Percentiles rank a stretch among this genome's conserved stretches.
These are phyloP conservation scores for Zonitis immaculata DNA, from an alignment of 2,888 invertebrate species.

Conservation along the genomic window DNA sequence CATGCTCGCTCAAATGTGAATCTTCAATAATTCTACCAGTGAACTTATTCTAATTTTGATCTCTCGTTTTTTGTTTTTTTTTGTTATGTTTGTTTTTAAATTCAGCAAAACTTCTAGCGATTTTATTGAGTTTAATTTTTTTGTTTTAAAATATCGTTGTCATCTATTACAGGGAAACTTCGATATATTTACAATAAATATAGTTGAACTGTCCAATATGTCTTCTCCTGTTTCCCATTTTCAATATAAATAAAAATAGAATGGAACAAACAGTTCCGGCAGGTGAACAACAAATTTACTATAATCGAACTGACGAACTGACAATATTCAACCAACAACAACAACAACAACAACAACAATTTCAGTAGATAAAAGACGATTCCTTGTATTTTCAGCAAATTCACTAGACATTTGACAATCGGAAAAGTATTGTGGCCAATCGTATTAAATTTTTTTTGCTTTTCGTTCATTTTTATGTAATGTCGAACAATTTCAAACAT, in stretches of 20 bases:
- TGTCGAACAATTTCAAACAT: background rate
- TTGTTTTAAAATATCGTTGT: too few relatives aligned
- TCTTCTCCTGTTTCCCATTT: background rate
- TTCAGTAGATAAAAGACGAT: background rate
- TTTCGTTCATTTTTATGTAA: background rate
- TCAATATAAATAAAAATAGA: constrained; percentile 6
- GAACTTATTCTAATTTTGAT: too few relatives aligned
- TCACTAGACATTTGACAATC: constrained; percentile 10
- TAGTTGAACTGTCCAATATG: background rate
- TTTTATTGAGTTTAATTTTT: too few relatives aligned
- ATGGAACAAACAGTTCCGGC: constrained; percentile 9
- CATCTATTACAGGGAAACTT: too few relatives aligned
- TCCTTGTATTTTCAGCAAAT: constrained; percentile 11
- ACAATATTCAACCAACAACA: constrained; percentile 5
- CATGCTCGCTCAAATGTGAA: too few relatives aligned
- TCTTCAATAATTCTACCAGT: too few relatives aligned
- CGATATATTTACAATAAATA: constrained; percentile 6
- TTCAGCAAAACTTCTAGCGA: too few relatives aligned
- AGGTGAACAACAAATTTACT: constrained; percentile 7
- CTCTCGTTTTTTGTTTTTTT: too few relatives aligned
- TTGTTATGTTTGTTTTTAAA: too few relatives aligned
- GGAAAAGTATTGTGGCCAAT: constrained; percentile 12
- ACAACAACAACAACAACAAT: constrained; percentile 3
- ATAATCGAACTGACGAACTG: constrained; percentile 8
- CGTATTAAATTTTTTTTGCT: constrained; percentile 9